Evolutionary conservation across 1,140 invertebrate genomes (phyloP).

Genomic region (Palaemon carinicauda): DNA sequence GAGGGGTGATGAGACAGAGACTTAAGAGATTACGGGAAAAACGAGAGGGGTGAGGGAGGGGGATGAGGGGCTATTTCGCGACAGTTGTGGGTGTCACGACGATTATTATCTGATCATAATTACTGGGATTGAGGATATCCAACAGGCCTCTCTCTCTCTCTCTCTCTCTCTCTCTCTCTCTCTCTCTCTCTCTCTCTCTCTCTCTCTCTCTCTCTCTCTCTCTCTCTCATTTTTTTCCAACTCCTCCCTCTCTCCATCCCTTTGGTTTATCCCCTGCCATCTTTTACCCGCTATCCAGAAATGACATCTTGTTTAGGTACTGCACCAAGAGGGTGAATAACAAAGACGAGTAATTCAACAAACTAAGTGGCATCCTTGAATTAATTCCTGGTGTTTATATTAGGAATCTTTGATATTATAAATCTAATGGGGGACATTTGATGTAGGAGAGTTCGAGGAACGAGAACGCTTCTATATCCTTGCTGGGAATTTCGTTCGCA

Average conservation of each 20-base stretch:
- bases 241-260: not conserved
- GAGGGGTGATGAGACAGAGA: not conserved
- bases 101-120: constrained; percentile 24
- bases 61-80: not conserved
- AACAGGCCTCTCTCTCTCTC: not conserved
- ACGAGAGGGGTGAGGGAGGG: not conserved
- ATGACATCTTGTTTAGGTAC: too few species aligned
- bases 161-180: not conserved
- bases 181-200: not conserved
- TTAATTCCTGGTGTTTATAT: too few species aligned
- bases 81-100: not conserved
- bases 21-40: not conserved
- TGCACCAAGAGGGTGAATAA: too few species aligned
- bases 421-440: too few species aligned
- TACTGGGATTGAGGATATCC: constrained; percentile 4
- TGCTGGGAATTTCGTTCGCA: too few species aligned
- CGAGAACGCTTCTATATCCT: too few species aligned
- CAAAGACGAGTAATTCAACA: too few species aligned
- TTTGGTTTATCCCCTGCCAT: not conserved
- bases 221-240: not conserved
- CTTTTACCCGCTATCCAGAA: not conserved
- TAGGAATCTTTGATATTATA: too few species aligned
- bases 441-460: too few species aligned
- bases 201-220: not conserved
- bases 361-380: too few species aligned